Conservation (phyloP, 2,113 vertebrate genomes). For the Anser brachyrhynchus region DNA sequence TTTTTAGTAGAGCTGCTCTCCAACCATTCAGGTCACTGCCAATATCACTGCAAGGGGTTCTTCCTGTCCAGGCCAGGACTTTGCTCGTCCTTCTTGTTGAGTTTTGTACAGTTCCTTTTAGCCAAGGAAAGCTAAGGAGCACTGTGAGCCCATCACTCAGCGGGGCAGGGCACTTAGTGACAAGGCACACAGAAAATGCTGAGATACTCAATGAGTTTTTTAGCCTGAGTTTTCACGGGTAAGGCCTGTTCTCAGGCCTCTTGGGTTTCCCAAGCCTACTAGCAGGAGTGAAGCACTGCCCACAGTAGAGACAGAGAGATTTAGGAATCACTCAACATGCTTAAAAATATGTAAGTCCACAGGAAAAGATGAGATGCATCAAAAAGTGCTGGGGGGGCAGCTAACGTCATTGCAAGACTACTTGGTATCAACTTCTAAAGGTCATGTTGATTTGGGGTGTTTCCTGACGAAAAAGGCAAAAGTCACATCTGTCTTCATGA, state of each 20-base stretch:
- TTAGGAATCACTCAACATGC: not conserved
- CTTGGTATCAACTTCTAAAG: not conserved
- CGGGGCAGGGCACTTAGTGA: not conserved
- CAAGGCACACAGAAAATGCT: not conserved
- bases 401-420: not conserved
- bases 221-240: not conserved
- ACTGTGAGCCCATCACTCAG: not conserved
- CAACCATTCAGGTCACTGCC: not conserved
- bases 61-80: not conserved
- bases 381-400: not conserved
- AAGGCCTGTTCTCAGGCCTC: not conserved
- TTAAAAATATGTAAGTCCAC: not conserved
- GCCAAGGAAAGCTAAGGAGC: not conserved
- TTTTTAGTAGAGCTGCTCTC: not conserved
- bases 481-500: not conserved
- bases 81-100: not conserved
- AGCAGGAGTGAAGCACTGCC: not conserved
- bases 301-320: not conserved
- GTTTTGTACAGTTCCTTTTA: not conserved
- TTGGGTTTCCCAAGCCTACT: not conserved
- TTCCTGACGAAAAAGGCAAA: not conserved
- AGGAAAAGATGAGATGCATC: not conserved
- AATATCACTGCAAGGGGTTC: not conserved
- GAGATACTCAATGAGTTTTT: not conserved
- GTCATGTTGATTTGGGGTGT: not conserved